Percentiles rank a stretch among this genome's conserved stretches.
phyloP scores from a whole-genome alignment of 2,888 invertebrate species.

The Meandrusa payeni region DNA sequence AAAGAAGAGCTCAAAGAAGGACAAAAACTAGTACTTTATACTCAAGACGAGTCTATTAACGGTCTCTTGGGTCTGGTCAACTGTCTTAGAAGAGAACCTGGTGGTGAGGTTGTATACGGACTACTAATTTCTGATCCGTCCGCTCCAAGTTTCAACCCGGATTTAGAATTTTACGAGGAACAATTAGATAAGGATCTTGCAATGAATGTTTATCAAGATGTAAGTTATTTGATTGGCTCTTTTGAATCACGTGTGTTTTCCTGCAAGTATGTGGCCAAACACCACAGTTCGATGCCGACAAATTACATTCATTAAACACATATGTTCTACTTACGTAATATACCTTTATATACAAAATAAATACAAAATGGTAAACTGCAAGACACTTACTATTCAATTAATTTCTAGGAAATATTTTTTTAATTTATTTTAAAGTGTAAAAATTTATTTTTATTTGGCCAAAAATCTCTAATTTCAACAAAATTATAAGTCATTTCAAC shows the following conservation, averaged over 20 bases:
- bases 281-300: too few species aligned
- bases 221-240: too few species aligned
- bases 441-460: too few species aligned
- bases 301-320: too few species aligned
- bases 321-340: too few species aligned
- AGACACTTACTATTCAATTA: too few species aligned
- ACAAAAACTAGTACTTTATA: slow-evolving; percentile 83
- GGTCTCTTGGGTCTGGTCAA: slow-evolving; percentile 95
- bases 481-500: too few species aligned
- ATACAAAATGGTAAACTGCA: neutral
- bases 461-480: too few species aligned
- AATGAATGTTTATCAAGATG: slow-evolving; percentile 87
- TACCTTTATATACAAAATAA: neutral
- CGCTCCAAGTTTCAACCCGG: slow-evolving; percentile 84
- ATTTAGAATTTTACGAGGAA: slow-evolving; percentile 82
- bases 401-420: too few species aligned
- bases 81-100: slow-evolving; percentile 90
- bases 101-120: slow-evolving; percentile 83
- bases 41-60: slow-evolving; percentile 84
- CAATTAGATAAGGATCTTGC: slow-evolving; percentile 88
- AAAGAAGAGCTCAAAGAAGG: slow-evolving; percentile 65
- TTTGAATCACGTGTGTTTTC: too few species aligned
- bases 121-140: slow-evolving; percentile 83
- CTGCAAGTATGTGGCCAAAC: too few species aligned
- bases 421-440: too few species aligned